A percentile compares a stretch with the other conserved stretches of the same genome.
Conservation (phyloP, 2,797 vertebrate genomes). For the Coilia nasus region DNA sequence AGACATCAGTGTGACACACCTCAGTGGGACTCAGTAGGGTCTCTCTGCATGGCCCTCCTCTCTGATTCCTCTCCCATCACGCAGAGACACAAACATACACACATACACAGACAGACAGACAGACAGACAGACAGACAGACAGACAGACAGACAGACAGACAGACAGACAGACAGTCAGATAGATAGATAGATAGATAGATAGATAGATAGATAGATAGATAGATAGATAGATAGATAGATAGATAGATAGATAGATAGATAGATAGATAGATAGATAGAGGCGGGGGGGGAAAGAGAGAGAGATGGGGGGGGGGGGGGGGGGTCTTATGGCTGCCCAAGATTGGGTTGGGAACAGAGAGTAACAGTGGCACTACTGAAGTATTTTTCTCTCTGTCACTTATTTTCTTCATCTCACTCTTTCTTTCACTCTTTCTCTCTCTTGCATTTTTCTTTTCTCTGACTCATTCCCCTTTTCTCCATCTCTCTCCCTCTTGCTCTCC, state of each 20-base stretch:
- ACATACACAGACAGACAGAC: neutral
- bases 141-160: neutral
- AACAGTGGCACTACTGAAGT: slow-evolving; percentile 79
- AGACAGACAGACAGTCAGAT: no score
- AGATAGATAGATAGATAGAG: neutral
- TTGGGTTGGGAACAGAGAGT: slow-evolving; percentile 64
- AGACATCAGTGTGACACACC: neutral
- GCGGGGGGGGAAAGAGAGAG: slow-evolving; percentile 43
- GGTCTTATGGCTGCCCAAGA: slow-evolving; percentile 69
- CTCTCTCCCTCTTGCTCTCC: slow-evolving; percentile 33
- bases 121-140: neutral
- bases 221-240: no score
- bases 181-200: no score
- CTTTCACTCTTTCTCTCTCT: slow-evolving; percentile 22
- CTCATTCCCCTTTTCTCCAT: slow-evolving; percentile 5
- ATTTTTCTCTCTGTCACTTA: slow-evolving; percentile 60
- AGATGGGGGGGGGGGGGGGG: neutral
- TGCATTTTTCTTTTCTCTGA: slow-evolving; percentile 48
- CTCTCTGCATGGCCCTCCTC: neutral
- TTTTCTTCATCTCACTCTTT: slow-evolving; percentile 29
- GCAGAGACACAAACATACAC: neutral
- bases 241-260: no score
- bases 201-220: no score
- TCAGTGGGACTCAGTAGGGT: neutral
- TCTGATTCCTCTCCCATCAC: neutral